These are phyloP conservation scores for Ptilorrhoa leucosticta DNA, from an alignment of 2,113 vertebrate genomes.

Conservation along the genomic window DNA sequence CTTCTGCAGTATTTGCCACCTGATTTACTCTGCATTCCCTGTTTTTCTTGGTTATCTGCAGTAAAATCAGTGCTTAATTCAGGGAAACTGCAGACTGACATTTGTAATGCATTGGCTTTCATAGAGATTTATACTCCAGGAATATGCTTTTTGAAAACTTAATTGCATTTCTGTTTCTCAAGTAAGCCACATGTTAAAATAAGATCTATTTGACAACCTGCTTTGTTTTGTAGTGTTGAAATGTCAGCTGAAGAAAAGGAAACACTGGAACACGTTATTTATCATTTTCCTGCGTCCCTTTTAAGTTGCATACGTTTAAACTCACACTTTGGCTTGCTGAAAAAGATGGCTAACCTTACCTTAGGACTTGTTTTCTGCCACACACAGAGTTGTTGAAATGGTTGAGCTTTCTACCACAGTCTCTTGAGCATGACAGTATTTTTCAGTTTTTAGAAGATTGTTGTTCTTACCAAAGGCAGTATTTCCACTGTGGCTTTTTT, in stretches of 20 bases:
- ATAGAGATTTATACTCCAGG: background rate
- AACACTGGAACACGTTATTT: background rate
- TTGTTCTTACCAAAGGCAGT: background rate
- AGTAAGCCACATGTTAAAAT: background rate
- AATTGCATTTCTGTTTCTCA: background rate
- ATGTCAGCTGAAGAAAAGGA: background rate
- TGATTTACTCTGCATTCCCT: background rate
- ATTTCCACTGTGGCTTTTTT: background rate
- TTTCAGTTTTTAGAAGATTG: background rate
- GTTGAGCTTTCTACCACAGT: background rate
- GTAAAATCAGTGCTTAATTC: background rate
- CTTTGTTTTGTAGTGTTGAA: background rate
- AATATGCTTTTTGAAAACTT: background rate
- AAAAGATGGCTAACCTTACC: background rate
- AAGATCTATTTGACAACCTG: background rate
- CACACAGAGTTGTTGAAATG: background rate
- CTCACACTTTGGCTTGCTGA: background rate
- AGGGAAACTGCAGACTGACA: background rate
- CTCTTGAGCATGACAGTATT: background rate
- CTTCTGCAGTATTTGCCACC: background rate
- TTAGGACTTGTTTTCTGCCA: background rate
- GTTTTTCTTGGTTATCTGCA: background rate
- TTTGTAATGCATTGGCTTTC: background rate
- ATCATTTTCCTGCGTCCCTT: background rate
- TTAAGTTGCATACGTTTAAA: background rate